These are phyloP conservation scores for Sander vitreus DNA, from an alignment of 2,113 vertebrate genomes.

Conservation along the genomic window DNA sequence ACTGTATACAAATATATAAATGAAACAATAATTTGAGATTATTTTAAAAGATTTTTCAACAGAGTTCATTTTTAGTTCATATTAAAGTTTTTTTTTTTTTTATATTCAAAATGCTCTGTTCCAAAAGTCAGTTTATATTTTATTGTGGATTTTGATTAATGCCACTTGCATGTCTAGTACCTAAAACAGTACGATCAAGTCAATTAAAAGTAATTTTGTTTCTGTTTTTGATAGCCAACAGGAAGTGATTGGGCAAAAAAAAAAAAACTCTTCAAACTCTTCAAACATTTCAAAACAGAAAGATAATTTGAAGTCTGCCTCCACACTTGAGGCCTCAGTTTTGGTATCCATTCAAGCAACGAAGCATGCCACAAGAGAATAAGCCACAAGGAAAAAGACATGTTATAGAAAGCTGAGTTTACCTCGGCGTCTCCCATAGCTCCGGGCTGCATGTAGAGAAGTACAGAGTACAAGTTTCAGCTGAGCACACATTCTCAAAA, in stretches of 20 bases:
- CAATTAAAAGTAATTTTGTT: no score
- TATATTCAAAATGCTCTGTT: background rate
- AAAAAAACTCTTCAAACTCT: no score
- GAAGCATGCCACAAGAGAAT: constrained; percentile 54
- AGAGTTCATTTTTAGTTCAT: background rate
- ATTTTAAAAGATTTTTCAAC: background rate
- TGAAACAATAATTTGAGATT: background rate
- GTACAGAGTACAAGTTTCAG: constrained; percentile 86
- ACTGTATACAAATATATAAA: background rate
- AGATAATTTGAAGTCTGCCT: constrained; percentile 1
- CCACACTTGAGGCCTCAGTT: constrained; percentile 34
- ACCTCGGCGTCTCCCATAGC: constrained; percentile 99
- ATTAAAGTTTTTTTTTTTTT: background rate
- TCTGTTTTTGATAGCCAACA: background rate
- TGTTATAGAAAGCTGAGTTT: constrained; percentile 79
- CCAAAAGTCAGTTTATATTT: background rate
- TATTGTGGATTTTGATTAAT: background rate
- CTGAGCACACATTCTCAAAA: constrained; percentile 65
- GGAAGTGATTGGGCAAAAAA: background rate
- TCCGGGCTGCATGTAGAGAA: constrained; percentile 99
- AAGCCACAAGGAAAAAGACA: constrained; percentile 42
- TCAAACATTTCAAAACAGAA: no score
- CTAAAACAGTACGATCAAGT: no score
- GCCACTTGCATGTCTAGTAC: no score
- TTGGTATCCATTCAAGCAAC: constrained; percentile 35